A percentile compares a stretch with the other conserved stretches of the same genome.
Conservation (phyloP, 2,113 vertebrate species). For the Tragelaphus imberbis region DNA sequence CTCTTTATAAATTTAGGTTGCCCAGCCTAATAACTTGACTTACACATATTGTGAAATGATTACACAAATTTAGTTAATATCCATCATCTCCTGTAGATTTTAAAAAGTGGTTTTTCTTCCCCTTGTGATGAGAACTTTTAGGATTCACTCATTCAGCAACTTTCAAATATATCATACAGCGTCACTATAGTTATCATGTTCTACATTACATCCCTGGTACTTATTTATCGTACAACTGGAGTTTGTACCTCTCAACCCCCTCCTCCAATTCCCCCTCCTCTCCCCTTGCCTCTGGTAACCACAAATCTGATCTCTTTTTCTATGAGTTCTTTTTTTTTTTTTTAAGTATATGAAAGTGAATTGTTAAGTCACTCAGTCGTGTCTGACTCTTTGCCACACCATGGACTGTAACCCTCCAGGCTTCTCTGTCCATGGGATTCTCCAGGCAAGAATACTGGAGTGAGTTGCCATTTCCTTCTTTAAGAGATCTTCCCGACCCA, state of each 20-base stretch:
- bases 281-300: neutral
- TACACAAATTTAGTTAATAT: neutral
- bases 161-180: neutral
- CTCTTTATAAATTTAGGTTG: neutral
- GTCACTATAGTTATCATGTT: neutral
- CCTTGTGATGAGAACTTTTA: neutral
- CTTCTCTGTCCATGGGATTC: neutral
- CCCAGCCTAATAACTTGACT: neutral
- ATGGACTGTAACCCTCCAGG: neutral
- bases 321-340: neutral
- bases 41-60: neutral
- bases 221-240: neutral
- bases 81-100: neutral
- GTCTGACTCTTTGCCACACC: neutral
- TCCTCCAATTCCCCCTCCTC: neutral
- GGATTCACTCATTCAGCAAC: neutral
- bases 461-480: neutral
- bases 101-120: neutral
- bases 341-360: neutral
- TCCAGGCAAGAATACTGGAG: neutral
- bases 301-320: neutral
- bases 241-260: neutral
- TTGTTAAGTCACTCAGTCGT: neutral
- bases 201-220: neutral
- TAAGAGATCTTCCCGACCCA: neutral